phyloP scores from a whole-genome alignment of 2,797 vertebrate genomes.

The Anolis apletophallus region DNA sequence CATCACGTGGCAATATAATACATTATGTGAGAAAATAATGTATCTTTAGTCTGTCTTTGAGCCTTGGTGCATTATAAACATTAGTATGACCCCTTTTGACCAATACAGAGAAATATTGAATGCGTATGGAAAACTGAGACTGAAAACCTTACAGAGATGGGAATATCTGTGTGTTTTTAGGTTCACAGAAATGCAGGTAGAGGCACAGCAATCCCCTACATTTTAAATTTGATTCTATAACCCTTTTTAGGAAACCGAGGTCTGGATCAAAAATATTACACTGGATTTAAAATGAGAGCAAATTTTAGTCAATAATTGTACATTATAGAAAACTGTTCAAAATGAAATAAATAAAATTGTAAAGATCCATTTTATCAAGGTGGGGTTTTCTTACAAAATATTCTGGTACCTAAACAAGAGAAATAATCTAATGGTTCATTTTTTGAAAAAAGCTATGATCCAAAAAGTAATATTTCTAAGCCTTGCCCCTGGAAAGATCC shows the following conservation, averaged over 20 bases:
- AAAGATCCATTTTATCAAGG: neutral
- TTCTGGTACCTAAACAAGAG: neutral
- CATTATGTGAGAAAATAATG: conserved; percentile 3
- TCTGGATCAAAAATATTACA: no score
- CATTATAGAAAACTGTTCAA: neutral
- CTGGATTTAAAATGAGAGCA: no score
- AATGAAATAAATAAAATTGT: neutral
- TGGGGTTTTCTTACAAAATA: neutral
- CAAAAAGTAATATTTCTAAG: no score
- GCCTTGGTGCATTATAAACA: conserved; percentile 22
- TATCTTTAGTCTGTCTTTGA: neutral
- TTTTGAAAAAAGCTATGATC: no score
- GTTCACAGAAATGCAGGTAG: no score
- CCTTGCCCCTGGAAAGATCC: neutral
- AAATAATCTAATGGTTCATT: neutral
- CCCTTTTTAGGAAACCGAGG: neutral
- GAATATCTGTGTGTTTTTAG: neutral
- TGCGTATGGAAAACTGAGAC: conserved; percentile 4
- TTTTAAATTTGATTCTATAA: conserved; percentile 27
- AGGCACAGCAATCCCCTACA: neutral
- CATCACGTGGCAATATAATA: neutral
- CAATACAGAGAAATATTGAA: conserved; percentile 31
- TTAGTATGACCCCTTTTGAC: conserved; percentile 35
- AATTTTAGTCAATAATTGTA: no score
- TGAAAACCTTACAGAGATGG: conserved; percentile 1